Base-by-base conservation (phyloP, 2,113 vertebrate species). In the Pedionomus torquatus region DNA sequence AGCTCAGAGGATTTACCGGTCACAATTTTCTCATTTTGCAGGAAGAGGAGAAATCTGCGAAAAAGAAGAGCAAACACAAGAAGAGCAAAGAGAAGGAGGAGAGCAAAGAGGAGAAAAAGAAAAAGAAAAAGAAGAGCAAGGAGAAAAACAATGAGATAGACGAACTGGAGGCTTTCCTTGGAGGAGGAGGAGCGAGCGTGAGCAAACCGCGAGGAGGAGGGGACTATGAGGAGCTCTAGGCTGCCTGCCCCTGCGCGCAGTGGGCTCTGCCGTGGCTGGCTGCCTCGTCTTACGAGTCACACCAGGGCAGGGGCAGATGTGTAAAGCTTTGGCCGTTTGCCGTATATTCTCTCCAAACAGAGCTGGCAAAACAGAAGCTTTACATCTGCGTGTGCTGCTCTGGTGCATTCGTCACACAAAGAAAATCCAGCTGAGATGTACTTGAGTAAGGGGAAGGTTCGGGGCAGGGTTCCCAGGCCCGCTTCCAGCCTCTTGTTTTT, bases 221-320 rank as follows among this genome's bases (percentile, higher is more conserved):
- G 2, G 99, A 99, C 96, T 99, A 99, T 1, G 99, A 99, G 97
- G 99, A 99, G 91, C 99, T 99, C 70, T 99, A 99, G 98, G 60
- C 90, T 54, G 23, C 54, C 57, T 10, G 11, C 33, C 7, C 15
- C 44, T 31, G 8, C 8, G 3, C 1, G 7, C 71, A n/a, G 89
- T 10, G 3, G 77, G 70, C 78, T 83, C 74, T 51, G 1, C 65
- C 3, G 2, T 79, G 80, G 80, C 94, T 92, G 79, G 66, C 91
- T 87, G 91, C 95, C 79, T 87, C 74, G 64, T 89, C 78, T 52
- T 70, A 80, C 1, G 0, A 92, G 87, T 85, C 81, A 66, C 49
- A 51, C 85, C 88, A 92, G 88, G 80, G 74, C 46, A 72, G 88
- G 74, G 71, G 71, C 90, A 80, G 94, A 46, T 86, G 55, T 86